Evolutionary conservation across 2,888 invertebrate genomes (phyloP).

Genomic region (Melanchra persicariae): DNA sequence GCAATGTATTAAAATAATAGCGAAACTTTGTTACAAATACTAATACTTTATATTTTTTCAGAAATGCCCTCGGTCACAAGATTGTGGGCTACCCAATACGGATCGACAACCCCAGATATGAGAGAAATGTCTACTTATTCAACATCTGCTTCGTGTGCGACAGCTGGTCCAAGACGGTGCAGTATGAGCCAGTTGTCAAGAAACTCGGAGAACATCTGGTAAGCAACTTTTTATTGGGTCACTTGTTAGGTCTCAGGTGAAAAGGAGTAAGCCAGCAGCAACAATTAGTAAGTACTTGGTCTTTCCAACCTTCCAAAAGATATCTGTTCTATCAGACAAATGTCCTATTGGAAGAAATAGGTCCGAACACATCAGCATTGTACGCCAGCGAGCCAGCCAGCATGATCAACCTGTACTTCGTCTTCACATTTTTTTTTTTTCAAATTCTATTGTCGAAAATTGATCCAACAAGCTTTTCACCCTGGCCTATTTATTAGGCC

Average conservation of each 20-base stretch:
- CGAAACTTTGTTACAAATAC: neutral
- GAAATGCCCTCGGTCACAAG: slow-evolving; percentile 94
- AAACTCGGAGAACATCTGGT: slow-evolving; percentile 98
- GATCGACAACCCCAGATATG: slow-evolving; percentile 97
- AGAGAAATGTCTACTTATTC: slow-evolving; percentile 98
- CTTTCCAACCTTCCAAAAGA: too few relatives aligned
- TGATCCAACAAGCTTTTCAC: too few relatives aligned
- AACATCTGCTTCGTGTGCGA: slow-evolving; percentile 98
- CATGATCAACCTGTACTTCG: neutral
- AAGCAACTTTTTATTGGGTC: slow-evolving; percentile 69
- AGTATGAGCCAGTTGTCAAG: slow-evolving; percentile 98
- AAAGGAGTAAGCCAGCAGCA: neutral
- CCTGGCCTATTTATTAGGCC: too few relatives aligned
- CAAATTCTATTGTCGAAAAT: neutral
- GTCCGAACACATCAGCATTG: too few relatives aligned
- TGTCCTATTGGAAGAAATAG: too few relatives aligned
- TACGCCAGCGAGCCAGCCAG: neutral
- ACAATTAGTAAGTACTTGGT: neutral
- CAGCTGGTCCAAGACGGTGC: slow-evolving; percentile 96
- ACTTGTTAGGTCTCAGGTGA: neutral
- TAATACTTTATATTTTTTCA: slow-evolving; percentile 62
- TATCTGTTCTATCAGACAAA: too few relatives aligned
- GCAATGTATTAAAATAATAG: too few relatives aligned
- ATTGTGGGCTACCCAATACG: slow-evolving; percentile 98
- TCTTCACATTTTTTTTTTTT: neutral